Conservation (phyloP, 2,113 vertebrate genomes). For the Crotalus horridus region DNA sequence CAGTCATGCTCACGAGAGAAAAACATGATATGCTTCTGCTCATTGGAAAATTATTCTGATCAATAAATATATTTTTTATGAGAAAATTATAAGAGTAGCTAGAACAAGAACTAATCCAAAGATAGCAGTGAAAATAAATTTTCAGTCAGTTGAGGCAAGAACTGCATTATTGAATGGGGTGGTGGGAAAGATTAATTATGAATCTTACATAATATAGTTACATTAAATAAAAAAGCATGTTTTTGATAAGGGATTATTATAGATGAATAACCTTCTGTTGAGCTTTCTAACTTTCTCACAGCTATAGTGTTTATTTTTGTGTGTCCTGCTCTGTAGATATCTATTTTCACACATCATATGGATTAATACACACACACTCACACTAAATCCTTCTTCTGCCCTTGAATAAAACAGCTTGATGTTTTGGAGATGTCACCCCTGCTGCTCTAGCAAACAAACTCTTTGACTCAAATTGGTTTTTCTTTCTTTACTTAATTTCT, state of each 20-base stretch:
- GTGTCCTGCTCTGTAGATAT: background rate
- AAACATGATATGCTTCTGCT: background rate
- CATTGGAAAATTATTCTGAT: background rate
- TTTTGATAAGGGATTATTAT: constrained; percentile 2
- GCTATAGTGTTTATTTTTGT: background rate
- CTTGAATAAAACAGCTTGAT: background rate
- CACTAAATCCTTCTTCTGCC: background rate
- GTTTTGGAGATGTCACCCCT: background rate
- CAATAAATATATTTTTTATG: background rate
- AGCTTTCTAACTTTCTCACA: background rate
- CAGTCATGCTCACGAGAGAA: background rate
- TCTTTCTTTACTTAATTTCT: background rate
- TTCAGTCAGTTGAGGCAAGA: background rate
- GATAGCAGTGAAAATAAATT: background rate
- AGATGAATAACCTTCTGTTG: background rate
- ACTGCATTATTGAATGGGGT: background rate
- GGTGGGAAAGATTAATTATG: background rate
- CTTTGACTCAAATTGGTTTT: background rate
- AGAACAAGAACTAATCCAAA: background rate
- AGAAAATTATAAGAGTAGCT: background rate
- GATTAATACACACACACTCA: background rate
- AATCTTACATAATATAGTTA: background rate
- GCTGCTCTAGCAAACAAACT: background rate
- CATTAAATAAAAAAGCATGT: background rate
- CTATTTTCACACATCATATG: background rate